Evolutionary conservation across 2,888 invertebrate genomes (phyloP).

Genomic region (Spodoptera picta): DNA sequence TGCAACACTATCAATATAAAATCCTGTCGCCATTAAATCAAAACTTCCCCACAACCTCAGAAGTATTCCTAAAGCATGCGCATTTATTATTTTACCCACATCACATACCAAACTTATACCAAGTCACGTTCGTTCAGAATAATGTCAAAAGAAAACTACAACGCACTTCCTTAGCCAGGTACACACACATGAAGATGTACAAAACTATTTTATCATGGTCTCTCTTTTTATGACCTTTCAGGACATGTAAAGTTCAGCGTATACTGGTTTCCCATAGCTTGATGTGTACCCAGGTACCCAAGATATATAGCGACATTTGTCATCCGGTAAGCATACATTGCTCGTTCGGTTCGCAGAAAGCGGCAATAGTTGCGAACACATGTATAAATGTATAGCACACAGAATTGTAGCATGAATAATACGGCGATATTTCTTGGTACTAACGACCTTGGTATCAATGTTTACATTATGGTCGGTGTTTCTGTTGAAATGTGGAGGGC

Average conservation of each 20-base stretch:
- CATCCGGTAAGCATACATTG: conserved; percentile 49
- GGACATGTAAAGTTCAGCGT: too few species aligned
- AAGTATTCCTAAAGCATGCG: background rate
- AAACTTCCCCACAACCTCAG: conserved; percentile 4
- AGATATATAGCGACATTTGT: conserved; percentile 53
- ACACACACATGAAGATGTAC: too few species aligned
- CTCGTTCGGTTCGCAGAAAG: conserved; percentile 40
- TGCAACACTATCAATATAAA: too few species aligned
- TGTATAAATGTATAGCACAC: conserved; percentile 34
- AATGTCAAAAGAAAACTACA: conserved; percentile 41
- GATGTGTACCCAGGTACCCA: conserved; percentile 31
- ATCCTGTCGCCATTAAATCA: background rate
- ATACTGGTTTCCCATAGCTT: too few species aligned
- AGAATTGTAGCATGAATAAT: conserved; percentile 49
- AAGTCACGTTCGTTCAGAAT: conserved; percentile 27
- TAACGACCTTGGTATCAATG: conserved; percentile 53
- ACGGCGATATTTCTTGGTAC: conserved; percentile 44
- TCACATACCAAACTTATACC: conserved; percentile 18
- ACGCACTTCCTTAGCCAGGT: conserved; percentile 46
- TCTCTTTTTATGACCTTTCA: conserved; percentile 15
- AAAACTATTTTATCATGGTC: too few species aligned
- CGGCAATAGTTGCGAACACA: conserved; percentile 22
- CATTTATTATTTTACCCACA: conserved; percentile 28
- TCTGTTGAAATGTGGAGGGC: conserved; percentile 41
- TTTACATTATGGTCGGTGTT: conserved; percentile 44